Evolutionary conservation across 23 tunicate species (phyloP).

Genomic region (Halocynthia aurantium): DNA sequence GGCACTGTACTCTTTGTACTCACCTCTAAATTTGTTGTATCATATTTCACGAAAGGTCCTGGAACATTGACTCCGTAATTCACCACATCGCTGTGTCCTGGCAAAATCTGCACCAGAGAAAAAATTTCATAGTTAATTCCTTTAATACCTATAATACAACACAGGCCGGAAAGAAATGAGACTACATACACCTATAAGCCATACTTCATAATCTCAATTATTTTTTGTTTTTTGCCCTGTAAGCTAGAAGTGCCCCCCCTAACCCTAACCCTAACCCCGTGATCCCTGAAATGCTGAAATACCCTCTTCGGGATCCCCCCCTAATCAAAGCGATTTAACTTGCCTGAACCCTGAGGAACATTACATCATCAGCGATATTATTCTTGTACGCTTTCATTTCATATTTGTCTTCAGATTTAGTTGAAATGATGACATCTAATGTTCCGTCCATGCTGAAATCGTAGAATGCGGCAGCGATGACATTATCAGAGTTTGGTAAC

Average conservation of each 20-base stretch:
- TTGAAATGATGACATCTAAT: slow-evolving; percentile 54
- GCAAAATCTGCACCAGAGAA: background rate
- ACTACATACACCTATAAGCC: no score
- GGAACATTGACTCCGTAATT: slow-evolving; percentile 25
- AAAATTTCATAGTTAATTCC: background rate
- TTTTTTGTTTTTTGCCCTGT: background rate
- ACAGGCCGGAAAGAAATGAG: no score
- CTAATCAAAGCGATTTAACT: background rate
- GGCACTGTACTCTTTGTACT: background rate
- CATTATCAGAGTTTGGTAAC: slow-evolving; percentile 34
- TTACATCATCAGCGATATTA: slow-evolving; percentile 40
- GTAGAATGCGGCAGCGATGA: slow-evolving; percentile 48
- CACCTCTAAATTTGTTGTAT: slow-evolving; percentile 54
- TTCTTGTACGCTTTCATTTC: slow-evolving; percentile 44
- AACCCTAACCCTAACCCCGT: background rate
- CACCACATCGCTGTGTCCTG: slow-evolving; percentile 21
- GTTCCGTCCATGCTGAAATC: slow-evolving; percentile 56
- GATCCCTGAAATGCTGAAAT: no score
- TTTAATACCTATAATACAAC: background rate
- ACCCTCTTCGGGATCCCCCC: background rate
- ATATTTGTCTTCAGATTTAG: background rate
- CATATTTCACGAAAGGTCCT: slow-evolving; percentile 39
- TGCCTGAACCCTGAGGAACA: slow-evolving; percentile 53
- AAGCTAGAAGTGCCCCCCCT: background rate
- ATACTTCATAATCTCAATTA: no score